Evolutionary conservation across 2,113 vertebrate genomes (phyloP).

Genomic region (Montifringilla adamsi): DNA sequence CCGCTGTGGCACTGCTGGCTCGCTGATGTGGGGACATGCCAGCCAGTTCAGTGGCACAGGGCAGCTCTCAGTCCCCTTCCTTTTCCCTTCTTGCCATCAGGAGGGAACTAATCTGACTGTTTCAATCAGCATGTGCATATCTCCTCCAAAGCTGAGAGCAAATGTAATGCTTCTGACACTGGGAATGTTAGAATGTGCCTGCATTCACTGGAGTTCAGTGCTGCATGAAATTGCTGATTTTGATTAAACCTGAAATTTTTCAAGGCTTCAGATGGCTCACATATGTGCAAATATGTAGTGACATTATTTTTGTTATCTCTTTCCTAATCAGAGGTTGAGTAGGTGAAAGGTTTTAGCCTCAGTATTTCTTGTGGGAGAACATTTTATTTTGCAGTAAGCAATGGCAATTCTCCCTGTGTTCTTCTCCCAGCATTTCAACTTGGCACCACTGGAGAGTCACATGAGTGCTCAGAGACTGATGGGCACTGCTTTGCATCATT

Average conservation of each 20-base stretch:
- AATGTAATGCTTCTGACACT: neutral
- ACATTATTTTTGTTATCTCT: neutral
- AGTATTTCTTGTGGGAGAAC: neutral
- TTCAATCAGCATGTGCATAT: neutral
- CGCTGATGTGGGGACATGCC: neutral
- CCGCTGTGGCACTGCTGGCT: neutral
- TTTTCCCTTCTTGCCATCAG: neutral
- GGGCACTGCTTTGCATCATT: neutral
- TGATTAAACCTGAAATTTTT: neutral
- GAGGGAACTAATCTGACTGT: neutral
- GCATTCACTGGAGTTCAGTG: rapidly evolving
- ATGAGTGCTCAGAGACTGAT: rapidly evolving
- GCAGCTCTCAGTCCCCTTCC: neutral
- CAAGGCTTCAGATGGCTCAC: neutral
- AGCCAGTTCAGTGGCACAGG: neutral
- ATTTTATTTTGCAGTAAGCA: neutral
- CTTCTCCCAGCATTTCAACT: neutral
- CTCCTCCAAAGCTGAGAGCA: neutral
- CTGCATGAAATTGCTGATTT: neutral
- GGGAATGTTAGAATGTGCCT: neutral
- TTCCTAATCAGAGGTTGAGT: neutral
- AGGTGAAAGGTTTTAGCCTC: neutral
- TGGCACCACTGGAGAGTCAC: rapidly evolving
- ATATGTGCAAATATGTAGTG: neutral
- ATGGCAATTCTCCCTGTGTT: rapidly evolving